Base-by-base conservation (phyloP, 2,797 vertebrate species). In the Lagocephalus sceleratus region DNA sequence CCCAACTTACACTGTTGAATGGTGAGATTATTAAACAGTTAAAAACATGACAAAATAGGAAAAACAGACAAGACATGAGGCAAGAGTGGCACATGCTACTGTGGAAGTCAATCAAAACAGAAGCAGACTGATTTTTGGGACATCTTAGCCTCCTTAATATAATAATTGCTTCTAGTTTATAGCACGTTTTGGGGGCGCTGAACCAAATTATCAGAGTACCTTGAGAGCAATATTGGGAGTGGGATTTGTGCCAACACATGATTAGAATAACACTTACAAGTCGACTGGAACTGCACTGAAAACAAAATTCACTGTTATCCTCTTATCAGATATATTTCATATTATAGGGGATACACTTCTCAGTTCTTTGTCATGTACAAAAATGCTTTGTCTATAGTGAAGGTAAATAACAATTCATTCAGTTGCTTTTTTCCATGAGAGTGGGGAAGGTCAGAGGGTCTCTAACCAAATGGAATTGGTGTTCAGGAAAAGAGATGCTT, bases 401-500 rank as follows among this genome's bases (percentile, higher is more conserved):
- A 61, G 17, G 32, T 57, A 71, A 73, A 71, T 38, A 68, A 41
- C 49, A 19, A 35, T 61, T 63, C 44, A 51, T 74, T 79, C 6
- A 53, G 66, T 73, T 51, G 52, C 40, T 57, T 65, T 29, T 53
- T 67, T 63, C 32, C 23, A 61, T 61, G 44, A 35, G 50, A 54
- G 44, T 29, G 38, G 49, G 41, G 32, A 40, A 68, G 63, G 66
- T 79, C 57, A 83, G 57, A 64, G 17, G 54, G 67, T 78, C 47
- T 57, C 41, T 26, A 38, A 71, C 73, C 63, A 76, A 85, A 82
- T 81, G 69, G 56, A 77, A 57, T 43, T 11, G 23, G 59, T 52
- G 68, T 65, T 76, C 45, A 65, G 26, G 66, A 39, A 71, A 43
- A 42, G 8, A 42, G 17, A 42, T 59, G 47, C 71, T 70, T 47